Conservation (phyloP, 2,888 invertebrate species). For the Gonocerus acuteangulatus region DNA sequence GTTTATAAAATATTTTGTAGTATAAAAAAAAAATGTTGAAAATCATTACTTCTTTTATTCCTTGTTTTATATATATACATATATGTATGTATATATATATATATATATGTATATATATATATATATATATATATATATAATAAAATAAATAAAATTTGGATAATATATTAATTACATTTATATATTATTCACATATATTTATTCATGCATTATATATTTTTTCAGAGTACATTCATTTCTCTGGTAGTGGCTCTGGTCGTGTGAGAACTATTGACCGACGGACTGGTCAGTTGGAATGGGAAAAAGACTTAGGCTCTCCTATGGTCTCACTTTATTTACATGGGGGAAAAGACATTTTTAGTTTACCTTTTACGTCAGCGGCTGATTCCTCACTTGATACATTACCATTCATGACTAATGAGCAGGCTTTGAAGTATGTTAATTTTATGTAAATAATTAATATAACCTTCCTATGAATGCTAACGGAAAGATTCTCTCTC, state of each 20-base stretch:
- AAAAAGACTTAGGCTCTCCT: conserved; percentile 77
- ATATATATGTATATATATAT: background rate
- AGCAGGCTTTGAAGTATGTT: conserved; percentile 4
- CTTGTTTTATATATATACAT: background rate
- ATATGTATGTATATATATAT: background rate
- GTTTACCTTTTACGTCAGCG: conserved; percentile 81
- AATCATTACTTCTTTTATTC: background rate
- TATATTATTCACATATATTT: too few relatives aligned
- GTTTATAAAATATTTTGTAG: too few relatives aligned
- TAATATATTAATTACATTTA: background rate
- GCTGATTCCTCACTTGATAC: conserved; percentile 76
- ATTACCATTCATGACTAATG: conserved; percentile 43
- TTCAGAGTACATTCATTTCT: conserved; percentile 76
- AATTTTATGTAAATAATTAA: conserved; percentile 1
- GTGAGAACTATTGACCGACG: conserved; percentile 76
- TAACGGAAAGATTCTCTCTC: too few relatives aligned
- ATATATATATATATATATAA: background rate
- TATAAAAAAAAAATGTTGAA: too few relatives aligned
- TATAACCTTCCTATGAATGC: too few relatives aligned
- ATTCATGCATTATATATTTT: too few relatives aligned
- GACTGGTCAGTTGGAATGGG: conserved; percentile 78
- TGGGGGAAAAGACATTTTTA: conserved; percentile 66
- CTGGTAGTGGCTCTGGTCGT: conserved; percentile 80
- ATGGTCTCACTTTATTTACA: conserved; percentile 81
- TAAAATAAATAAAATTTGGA: background rate